Base-by-base conservation (phyloP, 2,113 vertebrate species). In the Rhynchomys soricoides region DNA sequence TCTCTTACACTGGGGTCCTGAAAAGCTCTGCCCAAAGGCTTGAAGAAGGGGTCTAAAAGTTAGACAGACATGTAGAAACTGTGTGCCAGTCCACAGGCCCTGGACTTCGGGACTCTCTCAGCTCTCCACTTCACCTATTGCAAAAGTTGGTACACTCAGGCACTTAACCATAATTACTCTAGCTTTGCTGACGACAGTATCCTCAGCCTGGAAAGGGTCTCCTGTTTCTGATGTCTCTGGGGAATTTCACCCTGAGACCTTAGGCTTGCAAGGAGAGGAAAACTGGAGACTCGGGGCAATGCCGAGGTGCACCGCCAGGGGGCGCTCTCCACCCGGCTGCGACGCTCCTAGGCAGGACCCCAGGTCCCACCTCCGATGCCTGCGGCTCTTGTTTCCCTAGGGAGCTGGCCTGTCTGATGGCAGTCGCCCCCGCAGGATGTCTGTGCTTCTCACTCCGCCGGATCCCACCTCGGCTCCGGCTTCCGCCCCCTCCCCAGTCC, bases 371-470 rank as follows among this genome's bases (percentile, higher is more conserved):
- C 71, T 74, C 74, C 71, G 11, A 48, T 0, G 52, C 68, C 74
- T 3, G 6, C 24, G 1, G 43, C 8, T 74, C 74, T 52, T 0
- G 24, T 45, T 19, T 90, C 45, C 92, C 86, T 40, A 0, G 31
- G 50, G 90, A 90, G 81, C 64, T 75, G 13, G 79, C 43, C 40
- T 73, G 90, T 86, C 94, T 78, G 2, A 50, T 57, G 6, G 86
- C 78, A 12, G 86, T 81, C 92, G 92, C 97, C 97, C 95, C 96
- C 96, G 55, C 97, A 97, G 96, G 97, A 97, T 97, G 95, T 97
- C 95, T 88, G n/a, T 2, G 79, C 88, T 96, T 64, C 62, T 68
- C 92, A 13, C 64, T 81, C 64, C 3, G 9, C 96, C 97, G 83
- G 96, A 97, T 97, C 95, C 73, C 31, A 96, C 91, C 95, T 95